Base-by-base conservation (phyloP, 2,797 vertebrate species). In the Eurystomus glaucurus region DNA sequence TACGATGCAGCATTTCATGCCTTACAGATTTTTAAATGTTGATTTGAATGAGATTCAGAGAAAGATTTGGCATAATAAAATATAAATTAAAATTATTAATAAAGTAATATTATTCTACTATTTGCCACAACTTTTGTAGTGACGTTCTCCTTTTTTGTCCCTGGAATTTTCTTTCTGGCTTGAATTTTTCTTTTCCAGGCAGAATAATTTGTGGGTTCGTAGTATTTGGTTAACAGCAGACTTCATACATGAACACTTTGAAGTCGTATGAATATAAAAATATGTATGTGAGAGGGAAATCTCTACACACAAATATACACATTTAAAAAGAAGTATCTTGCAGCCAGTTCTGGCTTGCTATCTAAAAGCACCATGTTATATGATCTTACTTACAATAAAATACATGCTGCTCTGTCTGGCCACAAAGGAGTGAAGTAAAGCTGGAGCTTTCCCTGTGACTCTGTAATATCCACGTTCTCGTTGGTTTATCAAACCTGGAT, bases 1-100 rank as follows among this genome's bases (percentile, higher is more conserved):
- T 60, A 22, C 7, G 84, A 33, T 33, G 33, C 19, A 71, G 33
- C 20, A 45, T 72, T 60, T 83, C 11, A 33, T 54, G 33, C 69
- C 6, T 58, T 65, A 46, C 0, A 0, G 6, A 10, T 26, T 15
- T 33, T 91, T 82, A 23, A 26, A n/a, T 45, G 2, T 16, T 22
- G n/a, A n/a, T 79, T 55, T 52, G 15, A 85, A 33, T 61, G 61
- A 79, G 10, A 92, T 79, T 65, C 14, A 68, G 45, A 78, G 35
- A 11, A 66, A 87, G 6, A 51, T 39, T 23, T 45, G 4, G 10
- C 6, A 50, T n/a, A 35, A 88, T 19, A 48, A 91, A 80, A 50
- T 29, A 55, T 35, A 21, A n/a, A 45, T 55, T 51, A 33, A 48
- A 62, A 58, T 16, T 74, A 7, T 25, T 57, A 46, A n/a, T n/a